These are phyloP conservation scores for Semaprochilodus insignis DNA, from an alignment of 2,797 vertebrate species.

Conservation along the genomic window DNA sequence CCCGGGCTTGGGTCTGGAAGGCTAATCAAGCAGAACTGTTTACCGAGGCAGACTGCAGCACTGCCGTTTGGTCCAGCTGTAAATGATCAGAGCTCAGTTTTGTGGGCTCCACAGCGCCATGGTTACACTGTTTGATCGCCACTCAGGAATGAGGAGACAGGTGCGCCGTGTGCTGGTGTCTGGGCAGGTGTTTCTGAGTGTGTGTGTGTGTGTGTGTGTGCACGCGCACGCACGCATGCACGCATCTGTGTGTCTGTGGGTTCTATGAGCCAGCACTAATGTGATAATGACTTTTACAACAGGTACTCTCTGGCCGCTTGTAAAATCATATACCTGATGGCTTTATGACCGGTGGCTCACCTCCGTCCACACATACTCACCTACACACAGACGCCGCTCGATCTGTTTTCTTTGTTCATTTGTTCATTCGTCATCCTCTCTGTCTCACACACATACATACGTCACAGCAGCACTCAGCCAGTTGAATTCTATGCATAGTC, in stretches of 20 bases:
- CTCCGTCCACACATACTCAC: constrained; percentile 36
- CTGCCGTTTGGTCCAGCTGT: constrained; percentile 35
- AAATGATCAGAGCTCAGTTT: constrained; percentile 32
- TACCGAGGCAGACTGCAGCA: constrained; percentile 29
- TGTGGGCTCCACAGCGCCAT: constrained; percentile 30
- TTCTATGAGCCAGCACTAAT: constrained; percentile 55
- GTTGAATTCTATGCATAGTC: constrained; percentile 65
- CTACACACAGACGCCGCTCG: constrained; percentile 10
- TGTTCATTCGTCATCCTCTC: constrained; percentile 10
- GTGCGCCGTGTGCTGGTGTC: constrained; percentile 24
- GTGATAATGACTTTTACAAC: constrained; percentile 75
- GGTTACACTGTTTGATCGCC: constrained; percentile 59
- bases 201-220: constrained; percentile 56
- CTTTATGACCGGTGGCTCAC: constrained; percentile 68
- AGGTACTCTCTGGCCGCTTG: constrained; percentile 48
- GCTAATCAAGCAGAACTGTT: constrained; percentile 50
- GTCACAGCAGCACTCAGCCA: constrained; percentile 56
- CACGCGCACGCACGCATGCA: constrained; percentile 24
- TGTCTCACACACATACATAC: constrained; percentile 7
- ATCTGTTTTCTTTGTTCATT: neutral
- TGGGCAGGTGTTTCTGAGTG: constrained; percentile 25
- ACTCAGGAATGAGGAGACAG: constrained; percentile 57
- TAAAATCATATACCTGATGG: constrained; percentile 63
- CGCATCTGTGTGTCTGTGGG: constrained; percentile 54
- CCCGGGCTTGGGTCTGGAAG: constrained; percentile 17